phyloP scores from a whole-genome alignment of 2,113 vertebrate species.

The Microtus pennsylvanicus region DNA sequence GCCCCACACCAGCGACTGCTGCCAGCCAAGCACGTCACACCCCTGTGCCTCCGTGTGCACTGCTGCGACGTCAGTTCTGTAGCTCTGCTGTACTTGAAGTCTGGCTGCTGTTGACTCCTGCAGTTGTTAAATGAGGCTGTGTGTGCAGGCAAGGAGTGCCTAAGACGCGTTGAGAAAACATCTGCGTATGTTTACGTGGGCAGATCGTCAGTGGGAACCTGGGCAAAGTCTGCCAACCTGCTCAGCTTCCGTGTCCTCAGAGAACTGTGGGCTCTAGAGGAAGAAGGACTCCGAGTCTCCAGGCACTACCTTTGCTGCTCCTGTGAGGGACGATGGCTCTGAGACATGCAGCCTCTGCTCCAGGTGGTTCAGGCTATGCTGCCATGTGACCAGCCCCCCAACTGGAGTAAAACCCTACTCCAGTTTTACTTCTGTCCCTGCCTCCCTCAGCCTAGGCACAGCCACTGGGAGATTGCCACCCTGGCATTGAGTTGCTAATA shows the following conservation, averaged over 20 bases:
- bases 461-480: not conserved
- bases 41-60: fast-evolving
- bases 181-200: not conserved
- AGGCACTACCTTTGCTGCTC: not conserved
- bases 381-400: not conserved
- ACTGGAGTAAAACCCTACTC: too few relatives aligned
- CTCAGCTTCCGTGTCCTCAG: not conserved
- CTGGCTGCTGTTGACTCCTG: not conserved
- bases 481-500: not conserved
- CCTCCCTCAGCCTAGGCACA: not conserved
- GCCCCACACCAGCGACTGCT: not conserved
- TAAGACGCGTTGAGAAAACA: not conserved
- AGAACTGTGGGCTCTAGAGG: not conserved
- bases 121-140: not conserved
- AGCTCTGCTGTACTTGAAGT: not conserved
- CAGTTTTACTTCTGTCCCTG: not conserved
- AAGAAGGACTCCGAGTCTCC: not conserved
- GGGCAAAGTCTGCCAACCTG: not conserved
- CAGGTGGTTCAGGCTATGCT: not conserved
- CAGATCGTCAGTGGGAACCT: not conserved
- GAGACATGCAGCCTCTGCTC: not conserved
- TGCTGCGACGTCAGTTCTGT: not conserved
- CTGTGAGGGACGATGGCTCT: not conserved
- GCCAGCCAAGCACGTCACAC: not conserved
- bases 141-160: not conserved